Evolutionary conservation across 2,113 vertebrate species (phyloP).

Genomic region (Mirza zaza): DNA sequence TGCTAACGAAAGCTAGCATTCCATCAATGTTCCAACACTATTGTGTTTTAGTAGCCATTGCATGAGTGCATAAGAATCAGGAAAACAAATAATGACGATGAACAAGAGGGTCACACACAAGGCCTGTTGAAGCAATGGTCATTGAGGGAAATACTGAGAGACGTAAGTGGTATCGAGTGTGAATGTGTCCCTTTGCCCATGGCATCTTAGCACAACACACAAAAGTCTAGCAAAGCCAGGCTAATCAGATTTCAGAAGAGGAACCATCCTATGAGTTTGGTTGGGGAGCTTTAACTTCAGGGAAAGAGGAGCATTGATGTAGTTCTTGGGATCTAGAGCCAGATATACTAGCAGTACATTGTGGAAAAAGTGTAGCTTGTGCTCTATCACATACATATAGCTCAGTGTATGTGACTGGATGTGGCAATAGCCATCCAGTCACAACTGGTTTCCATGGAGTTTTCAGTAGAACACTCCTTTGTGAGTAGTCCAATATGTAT

Average conservation of each 20-base stretch:
- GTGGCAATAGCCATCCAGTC: not conserved
- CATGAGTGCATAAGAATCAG: not conserved
- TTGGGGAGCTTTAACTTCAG: not conserved
- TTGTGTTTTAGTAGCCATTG: not conserved
- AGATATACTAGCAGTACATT: too few species aligned
- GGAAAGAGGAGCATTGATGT: not conserved
- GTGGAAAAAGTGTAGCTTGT: not conserved
- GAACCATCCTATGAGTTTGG: too few species aligned
- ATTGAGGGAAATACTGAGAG: not conserved
- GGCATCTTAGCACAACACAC: not conserved
- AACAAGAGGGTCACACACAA: not conserved
- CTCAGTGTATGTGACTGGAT: not conserved
- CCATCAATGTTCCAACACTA: too few species aligned
- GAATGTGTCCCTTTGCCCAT: not conserved
- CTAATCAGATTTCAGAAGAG: not conserved
- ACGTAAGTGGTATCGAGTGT: not conserved
- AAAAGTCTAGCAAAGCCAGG: not conserved
- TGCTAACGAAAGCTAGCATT: not conserved
- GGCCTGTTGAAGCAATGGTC: not conserved
- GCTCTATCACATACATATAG: not conserved
- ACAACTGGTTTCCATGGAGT: not conserved
- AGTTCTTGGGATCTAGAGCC: not conserved
- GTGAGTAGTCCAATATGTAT: not conserved
- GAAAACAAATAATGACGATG: not conserved
- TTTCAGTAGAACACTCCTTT: not conserved